Evolutionary conservation across 2,888 invertebrate species (phyloP).

Genomic region (Heliconius sara): DNA sequence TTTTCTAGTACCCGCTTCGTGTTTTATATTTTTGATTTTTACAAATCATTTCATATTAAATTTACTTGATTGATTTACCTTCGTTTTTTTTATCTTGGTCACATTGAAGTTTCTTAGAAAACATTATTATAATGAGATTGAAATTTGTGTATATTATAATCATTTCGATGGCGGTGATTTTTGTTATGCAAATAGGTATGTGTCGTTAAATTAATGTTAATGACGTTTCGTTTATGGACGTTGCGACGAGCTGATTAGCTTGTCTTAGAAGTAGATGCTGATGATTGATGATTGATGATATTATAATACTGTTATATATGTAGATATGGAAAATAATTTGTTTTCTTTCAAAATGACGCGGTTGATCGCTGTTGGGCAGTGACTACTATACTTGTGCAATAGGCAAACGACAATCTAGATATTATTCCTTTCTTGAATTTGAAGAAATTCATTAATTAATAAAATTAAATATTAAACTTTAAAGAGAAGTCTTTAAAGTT

Average conservation of each 20-base stretch:
- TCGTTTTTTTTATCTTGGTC: constrained; percentile 25
- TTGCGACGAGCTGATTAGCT: neutral
- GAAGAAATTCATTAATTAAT: too few relatives aligned
- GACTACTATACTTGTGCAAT: neutral
- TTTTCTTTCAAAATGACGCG: neutral
- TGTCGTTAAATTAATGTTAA: neutral
- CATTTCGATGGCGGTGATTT: constrained; percentile 16
- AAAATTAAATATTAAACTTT: too few relatives aligned
- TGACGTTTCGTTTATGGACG: neutral
- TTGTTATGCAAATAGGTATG: constrained; percentile 23
- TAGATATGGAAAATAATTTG: neutral
- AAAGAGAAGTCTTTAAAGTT: too few relatives aligned
- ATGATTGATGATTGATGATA: constrained; percentile 15
- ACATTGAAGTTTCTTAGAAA: constrained; percentile 31
- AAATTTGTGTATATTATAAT: constrained; percentile 20
- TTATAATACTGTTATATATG: neutral
- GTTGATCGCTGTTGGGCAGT: neutral
- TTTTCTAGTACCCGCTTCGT: neutral
- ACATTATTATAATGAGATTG: constrained; percentile 25
- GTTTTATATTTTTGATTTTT: neutral
- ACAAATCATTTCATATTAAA: neutral
- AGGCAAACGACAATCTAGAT: neutral
- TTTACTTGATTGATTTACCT: constrained; percentile 6
- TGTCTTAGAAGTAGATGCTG: neutral
- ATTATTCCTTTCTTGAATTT: neutral